These are phyloP conservation scores for Battus philenor DNA, from an alignment of 1,140 invertebrate genomes.

Conservation along the genomic window DNA sequence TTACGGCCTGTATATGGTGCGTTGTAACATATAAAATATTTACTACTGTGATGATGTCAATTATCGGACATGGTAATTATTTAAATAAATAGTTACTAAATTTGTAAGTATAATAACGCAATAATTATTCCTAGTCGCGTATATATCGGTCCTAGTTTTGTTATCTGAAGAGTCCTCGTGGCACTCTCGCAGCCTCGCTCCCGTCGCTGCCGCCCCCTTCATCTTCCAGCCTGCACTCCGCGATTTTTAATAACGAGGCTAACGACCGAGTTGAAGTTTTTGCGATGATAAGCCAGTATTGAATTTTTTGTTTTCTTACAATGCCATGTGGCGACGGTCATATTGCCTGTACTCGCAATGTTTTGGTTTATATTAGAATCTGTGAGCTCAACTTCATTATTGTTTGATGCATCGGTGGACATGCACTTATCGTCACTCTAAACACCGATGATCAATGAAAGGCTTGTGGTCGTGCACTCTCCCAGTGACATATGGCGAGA, in stretches of 20 bases:
- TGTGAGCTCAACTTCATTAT: background rate
- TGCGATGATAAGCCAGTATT: conserved; percentile 11
- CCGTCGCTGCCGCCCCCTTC: background rate
- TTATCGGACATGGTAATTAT: background rate
- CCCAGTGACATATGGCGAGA: conserved; percentile 5
- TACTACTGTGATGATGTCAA: background rate
- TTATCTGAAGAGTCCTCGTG: conserved; percentile 1
- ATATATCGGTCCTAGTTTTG: background rate
- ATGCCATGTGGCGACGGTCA: no score
- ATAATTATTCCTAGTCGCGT: background rate
- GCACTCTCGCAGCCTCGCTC: background rate
- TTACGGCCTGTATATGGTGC: background rate
- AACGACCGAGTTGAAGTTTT: conserved; percentile 6
- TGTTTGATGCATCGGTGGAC: background rate
- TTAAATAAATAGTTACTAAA: background rate
- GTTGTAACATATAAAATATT: background rate
- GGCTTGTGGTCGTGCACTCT: conserved; percentile 1
- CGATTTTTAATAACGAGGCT: conserved; percentile 37
- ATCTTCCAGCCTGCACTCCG: conserved; percentile 15
- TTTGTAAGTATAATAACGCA: background rate
- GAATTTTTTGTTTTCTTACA: no score
- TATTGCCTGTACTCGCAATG: no score
- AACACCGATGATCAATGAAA: conserved; percentile 6
- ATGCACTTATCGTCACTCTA: conserved; percentile 1
- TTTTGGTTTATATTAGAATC: background rate